Conservation (phyloP, 2,888 invertebrate species). For the Orchestes rusci region DNA sequence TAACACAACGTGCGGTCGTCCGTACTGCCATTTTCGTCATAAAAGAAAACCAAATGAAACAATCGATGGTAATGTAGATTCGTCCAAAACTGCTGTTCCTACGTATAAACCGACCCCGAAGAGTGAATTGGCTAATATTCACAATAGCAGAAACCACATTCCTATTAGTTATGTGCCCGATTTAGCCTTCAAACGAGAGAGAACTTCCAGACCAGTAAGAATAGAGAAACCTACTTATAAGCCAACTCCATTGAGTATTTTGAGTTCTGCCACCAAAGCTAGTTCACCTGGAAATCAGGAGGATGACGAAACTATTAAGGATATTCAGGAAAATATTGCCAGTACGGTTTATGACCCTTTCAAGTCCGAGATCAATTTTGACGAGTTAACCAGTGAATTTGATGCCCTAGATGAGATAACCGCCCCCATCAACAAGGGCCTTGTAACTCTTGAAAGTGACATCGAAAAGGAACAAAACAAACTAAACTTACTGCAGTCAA, state of each 20-base stretch:
- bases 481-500: slow-evolving; percentile 15
- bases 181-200: slow-evolving; percentile 46
- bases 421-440: slow-evolving; percentile 15
- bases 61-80: slow-evolving; percentile 43
- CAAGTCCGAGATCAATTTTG: slow-evolving; percentile 37
- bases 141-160: slow-evolving; percentile 41
- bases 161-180: slow-evolving; percentile 49
- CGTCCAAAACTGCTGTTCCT: slow-evolving; percentile 41
- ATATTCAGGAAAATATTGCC: slow-evolving; percentile 33
- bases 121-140: slow-evolving; percentile 43
- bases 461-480: slow-evolving; percentile 26
- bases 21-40: slow-evolving; percentile 91
- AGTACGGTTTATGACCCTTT: slow-evolving; percentile 35
- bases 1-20: slow-evolving; percentile 74
- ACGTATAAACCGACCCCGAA: slow-evolving; percentile 46
- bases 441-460: slow-evolving; percentile 15
- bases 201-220: slow-evolving; percentile 35
- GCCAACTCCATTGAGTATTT: slow-evolving; percentile 41
- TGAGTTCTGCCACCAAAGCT: slow-evolving; percentile 34
- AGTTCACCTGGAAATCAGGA: slow-evolving; percentile 25
- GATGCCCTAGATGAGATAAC: slow-evolving; percentile 44
- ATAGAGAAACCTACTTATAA: slow-evolving; percentile 40
- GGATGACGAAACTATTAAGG: slow-evolving; percentile 29
- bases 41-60: slow-evolving; percentile 57
- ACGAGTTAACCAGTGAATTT: slow-evolving; percentile 41